Percentiles rank a stretch among this genome's conserved stretches.
These are phyloP conservation scores for Dipodomys stephensi DNA, from an alignment of 2,113 vertebrate species.

Conservation along the genomic window DNA sequence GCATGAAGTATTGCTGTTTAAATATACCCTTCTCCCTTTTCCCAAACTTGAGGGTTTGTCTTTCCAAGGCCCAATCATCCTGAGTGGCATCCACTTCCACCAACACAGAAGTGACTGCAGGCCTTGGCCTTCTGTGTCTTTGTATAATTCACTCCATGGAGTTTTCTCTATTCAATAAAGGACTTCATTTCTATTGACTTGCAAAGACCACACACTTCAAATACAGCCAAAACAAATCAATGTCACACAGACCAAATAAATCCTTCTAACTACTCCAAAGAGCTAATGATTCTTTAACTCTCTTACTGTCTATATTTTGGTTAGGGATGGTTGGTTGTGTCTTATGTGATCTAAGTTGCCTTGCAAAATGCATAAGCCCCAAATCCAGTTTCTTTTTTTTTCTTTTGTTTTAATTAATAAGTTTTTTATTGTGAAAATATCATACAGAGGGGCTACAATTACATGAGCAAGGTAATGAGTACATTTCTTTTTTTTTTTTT, in stretches of 20 bases:
- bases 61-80: neutral
- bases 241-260: constrained; percentile 85
- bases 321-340: neutral
- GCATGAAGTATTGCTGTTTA: neutral
- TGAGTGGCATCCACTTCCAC: neutral
- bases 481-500: too few relatives aligned
- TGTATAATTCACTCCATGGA: constrained; percentile 68
- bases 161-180: constrained; percentile 80
- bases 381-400: neutral
- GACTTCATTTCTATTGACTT: constrained; percentile 86
- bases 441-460: too few relatives aligned
- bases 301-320: constrained; percentile 20
- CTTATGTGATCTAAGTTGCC: neutral
- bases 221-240: constrained; percentile 89
- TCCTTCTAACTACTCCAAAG: constrained; percentile 69
- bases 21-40: neutral
- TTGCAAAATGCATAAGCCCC: neutral
- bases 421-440: too few relatives aligned
- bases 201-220: constrained; percentile 84
- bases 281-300: constrained; percentile 68
- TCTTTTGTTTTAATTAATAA: too few relatives aligned
- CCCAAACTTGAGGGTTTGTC: neutral
- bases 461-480: too few relatives aligned
- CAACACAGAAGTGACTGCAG: neutral
- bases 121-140: constrained; percentile 17